Base-by-base conservation (phyloP, 2,113 vertebrate species). In the Limnothrissa miodon region DNA sequence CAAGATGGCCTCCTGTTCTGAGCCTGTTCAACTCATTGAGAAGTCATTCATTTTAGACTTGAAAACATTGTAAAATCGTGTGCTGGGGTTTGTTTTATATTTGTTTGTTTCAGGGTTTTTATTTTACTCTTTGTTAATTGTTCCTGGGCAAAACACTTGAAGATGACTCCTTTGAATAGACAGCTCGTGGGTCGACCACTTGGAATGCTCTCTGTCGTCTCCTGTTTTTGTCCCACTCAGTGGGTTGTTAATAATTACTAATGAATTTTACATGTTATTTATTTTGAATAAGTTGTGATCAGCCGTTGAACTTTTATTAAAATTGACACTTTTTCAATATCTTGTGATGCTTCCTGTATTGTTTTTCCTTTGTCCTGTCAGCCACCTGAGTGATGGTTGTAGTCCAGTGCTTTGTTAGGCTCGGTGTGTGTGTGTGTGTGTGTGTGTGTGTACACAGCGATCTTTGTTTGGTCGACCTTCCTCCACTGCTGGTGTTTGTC, bases 271-370 rank as follows among this genome's bases (percentile, higher is more conserved):
- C 33, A 36, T 74, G 66, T 19, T 74, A 74, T 74, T 74, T 74
- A 74, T 74, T 74, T 74, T 36, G 29, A 17, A 33, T 74, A 29
- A 19, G 59, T 11, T 25, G n/a, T 66, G 29, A 66, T 66, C 10
- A 25, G 17, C 62, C 29, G 5, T 70, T 70, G 66, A 74, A 74
- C 66, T 74, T 74, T 74, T 74, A 74, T 74, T 74, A 74, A 74
- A 70, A 74, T 36, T 33, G 13, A 33, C 29, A 74, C 36, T 39
- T 74, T 66, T 70, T 74, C 33, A 29, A 74, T 74, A 36, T 29
- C 66, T 70, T 70, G 11, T 13, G 1, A 36, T 29, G 10, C 11
- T 9, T 70, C 5, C 29, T 15, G 9, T 36, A 36, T 70, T 70
- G 29, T 36, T 70, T 66, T 66, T 66, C 59, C 13, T 29, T 7